These are phyloP conservation scores for Crocidura indochinensis DNA, from an alignment of 2,797 vertebrate genomes.

Conservation along the genomic window DNA sequence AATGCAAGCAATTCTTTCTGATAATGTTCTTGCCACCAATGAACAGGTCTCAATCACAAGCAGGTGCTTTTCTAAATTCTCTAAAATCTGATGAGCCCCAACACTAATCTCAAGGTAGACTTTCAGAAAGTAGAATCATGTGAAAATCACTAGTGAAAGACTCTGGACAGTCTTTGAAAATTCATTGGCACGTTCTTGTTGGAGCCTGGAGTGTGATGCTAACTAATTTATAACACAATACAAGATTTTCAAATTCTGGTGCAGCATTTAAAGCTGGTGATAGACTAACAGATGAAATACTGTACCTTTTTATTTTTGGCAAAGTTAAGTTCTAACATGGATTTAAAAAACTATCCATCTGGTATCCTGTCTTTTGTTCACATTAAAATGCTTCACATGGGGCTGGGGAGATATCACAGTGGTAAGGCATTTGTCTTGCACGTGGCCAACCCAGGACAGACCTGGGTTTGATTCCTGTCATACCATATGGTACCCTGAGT, in stretches of 20 bases:
- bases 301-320: too few species aligned
- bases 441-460: too few species aligned
- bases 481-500: too few species aligned
- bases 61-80: constrained; percentile 14
- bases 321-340: background rate
- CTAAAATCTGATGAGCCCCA: background rate
- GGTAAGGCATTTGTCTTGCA: too few species aligned
- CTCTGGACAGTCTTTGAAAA: too few species aligned
- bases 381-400: background rate
- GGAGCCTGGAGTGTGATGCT: background rate
- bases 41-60: background rate
- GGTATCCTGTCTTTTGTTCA: constrained; percentile 20
- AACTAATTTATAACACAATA: background rate
- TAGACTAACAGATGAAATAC: constrained; percentile 26
- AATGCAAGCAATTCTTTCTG: too few species aligned
- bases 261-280: background rate
- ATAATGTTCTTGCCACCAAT: too few species aligned
- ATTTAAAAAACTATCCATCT: constrained; percentile 28
- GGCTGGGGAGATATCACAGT: too few species aligned
- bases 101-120: background rate
- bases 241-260: background rate
- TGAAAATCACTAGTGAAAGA: background rate
- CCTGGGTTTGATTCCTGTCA: too few species aligned
- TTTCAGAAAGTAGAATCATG: background rate
- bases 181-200: background rate